Percentiles rank a stretch among this genome's conserved stretches.
phyloP scores from a whole-genome alignment of 2,797 vertebrate species.

The Arremon aurantiirostris region DNA sequence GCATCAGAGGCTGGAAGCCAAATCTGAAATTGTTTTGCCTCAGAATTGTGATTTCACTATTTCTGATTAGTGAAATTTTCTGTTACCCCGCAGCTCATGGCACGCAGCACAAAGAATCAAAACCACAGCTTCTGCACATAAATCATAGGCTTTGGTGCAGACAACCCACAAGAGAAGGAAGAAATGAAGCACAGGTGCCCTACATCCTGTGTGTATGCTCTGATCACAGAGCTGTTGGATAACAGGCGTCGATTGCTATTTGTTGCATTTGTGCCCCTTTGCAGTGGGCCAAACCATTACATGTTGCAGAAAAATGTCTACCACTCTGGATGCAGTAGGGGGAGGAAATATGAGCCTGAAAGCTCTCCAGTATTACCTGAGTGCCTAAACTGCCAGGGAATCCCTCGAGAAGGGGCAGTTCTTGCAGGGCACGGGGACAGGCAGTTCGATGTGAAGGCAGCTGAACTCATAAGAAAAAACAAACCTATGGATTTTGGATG shows the following conservation, averaged over 20 bases:
- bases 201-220: background rate
- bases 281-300: background rate
- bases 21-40: background rate
- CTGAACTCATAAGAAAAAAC: background rate
- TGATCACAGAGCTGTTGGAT: background rate
- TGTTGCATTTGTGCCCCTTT: background rate
- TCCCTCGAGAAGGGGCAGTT: background rate
- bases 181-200: background rate
- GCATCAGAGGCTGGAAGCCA: background rate
- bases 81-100: background rate
- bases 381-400: background rate
- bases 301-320: background rate
- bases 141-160: background rate
- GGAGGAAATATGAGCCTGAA: background rate
- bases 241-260: background rate
- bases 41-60: background rate
- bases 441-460: background rate
- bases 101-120: background rate
- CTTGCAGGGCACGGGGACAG: background rate
- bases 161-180: background rate
- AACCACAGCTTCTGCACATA: background rate
- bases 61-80: background rate
- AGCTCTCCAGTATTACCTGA: background rate
- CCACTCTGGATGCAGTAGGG: background rate
- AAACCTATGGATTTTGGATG: slow-evolving; percentile 8